A percentile compares a stretch with the other conserved stretches of the same genome.
These are phyloP conservation scores for Tachycineta bicolor DNA, from an alignment of 2,113 vertebrate species.

Conservation along the genomic window DNA sequence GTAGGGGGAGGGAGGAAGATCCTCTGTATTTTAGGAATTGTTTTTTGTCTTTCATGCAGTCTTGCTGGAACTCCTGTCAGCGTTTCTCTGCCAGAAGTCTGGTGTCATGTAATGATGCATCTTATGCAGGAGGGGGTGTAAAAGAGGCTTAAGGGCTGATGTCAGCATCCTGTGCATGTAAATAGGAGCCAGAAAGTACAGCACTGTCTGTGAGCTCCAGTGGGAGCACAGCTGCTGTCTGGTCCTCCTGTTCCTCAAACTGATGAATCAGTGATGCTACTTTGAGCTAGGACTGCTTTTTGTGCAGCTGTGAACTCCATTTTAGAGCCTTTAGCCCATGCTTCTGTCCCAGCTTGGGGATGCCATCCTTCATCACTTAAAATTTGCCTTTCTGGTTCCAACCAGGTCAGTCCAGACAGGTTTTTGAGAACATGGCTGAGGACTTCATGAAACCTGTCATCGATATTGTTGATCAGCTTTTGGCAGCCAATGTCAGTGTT, in stretches of 20 bases:
- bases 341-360: background rate
- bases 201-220: background rate
- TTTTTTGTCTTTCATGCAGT: background rate
- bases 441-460: slow-evolving; percentile 95
- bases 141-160: background rate
- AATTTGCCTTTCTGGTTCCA: background rate
- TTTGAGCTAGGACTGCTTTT: background rate
- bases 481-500: slow-evolving; percentile 85
- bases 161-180: background rate
- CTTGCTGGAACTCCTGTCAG: background rate
- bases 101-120: background rate
- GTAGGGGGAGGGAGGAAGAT: background rate
- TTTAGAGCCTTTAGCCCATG: background rate
- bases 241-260: background rate
- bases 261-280: background rate
- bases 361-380: background rate
- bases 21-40: background rate
- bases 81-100: background rate
- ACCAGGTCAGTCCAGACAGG: slow-evolving; percentile 82
- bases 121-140: background rate
- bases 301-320: background rate
- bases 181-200: background rate
- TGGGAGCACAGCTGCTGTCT: background rate
- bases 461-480: slow-evolving; percentile 84
- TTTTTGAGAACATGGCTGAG: slow-evolving; percentile 87